A percentile compares a stretch with the other conserved stretches of the same genome.
phyloP scores from a whole-genome alignment of 2,113 vertebrate species.

The Rattus rattus region DNA sequence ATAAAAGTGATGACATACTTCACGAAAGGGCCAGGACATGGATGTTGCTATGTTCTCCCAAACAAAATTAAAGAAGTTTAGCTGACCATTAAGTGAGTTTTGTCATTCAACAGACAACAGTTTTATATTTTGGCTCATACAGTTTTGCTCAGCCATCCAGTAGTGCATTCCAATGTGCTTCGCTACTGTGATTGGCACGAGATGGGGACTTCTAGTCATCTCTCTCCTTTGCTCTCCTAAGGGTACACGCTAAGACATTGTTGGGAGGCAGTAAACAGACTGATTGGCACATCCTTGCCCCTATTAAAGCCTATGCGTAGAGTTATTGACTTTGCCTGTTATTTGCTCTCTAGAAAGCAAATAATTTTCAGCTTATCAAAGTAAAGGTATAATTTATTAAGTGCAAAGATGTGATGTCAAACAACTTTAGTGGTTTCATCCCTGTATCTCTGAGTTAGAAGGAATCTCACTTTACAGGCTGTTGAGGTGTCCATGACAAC shows the following conservation, averaged over 20 bases:
- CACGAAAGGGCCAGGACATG: slow-evolving; percentile 66
- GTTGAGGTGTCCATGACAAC: not conserved
- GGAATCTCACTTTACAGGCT: not conserved
- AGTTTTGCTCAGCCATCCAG: slow-evolving; percentile 75
- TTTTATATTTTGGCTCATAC: slow-evolving; percentile 81
- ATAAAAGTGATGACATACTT: slow-evolving; percentile 71
- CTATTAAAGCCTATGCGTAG: not conserved
- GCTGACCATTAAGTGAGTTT: slow-evolving; percentile 78
- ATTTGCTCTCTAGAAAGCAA: not conserved
- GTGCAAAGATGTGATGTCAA: not conserved
- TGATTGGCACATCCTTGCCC: not conserved
- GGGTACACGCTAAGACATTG: not conserved
- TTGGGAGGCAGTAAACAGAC: not conserved
- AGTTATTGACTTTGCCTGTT: not conserved
- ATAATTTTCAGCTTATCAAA: not conserved
- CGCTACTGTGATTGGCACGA: slow-evolving; percentile 70
- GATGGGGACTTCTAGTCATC: slow-evolving; percentile 72
- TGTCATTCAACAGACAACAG: slow-evolving; percentile 80
- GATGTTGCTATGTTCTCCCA: slow-evolving; percentile 67
- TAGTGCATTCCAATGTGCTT: slow-evolving; percentile 67
- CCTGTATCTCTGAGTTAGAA: not conserved
- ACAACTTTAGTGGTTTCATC: not conserved
- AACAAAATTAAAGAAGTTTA: slow-evolving; percentile 82
- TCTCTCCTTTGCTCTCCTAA: not conserved
- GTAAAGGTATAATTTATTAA: not conserved